Percentiles rank a stretch among this genome's conserved stretches.
phyloP scores from a whole-genome alignment of 2,888 invertebrate species.

The Epinotia brunnichana region DNA sequence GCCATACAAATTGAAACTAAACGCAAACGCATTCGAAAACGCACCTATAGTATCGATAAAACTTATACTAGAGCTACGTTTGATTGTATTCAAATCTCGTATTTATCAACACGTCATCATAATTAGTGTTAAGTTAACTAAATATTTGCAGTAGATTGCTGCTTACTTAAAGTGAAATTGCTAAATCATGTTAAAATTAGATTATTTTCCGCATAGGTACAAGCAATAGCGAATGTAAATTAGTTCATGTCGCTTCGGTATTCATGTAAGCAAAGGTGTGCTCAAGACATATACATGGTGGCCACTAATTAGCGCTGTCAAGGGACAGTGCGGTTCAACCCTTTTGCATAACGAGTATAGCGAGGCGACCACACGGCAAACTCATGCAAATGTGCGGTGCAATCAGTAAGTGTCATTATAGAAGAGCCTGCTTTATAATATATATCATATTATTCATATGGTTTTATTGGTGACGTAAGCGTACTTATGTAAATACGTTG shows the following conservation, averaged over 20 bases:
- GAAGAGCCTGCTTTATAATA: slow-evolving; percentile 3
- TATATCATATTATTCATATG: background rate
- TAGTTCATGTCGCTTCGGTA: slow-evolving; percentile 20
- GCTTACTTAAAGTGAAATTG: background rate
- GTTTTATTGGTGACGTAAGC: background rate
- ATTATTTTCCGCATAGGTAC: background rate
- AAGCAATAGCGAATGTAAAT: slow-evolving; percentile 13
- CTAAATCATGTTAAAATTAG: slow-evolving; percentile 1
- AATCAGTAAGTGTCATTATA: slow-evolving; percentile 40
- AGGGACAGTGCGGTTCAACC: slow-evolving; percentile 36
- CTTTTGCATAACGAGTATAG: slow-evolving; percentile 37
- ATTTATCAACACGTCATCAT: too few species aligned
- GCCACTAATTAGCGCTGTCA: slow-evolving; percentile 36
- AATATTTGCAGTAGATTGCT: too few species aligned
- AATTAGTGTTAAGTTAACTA: too few species aligned
- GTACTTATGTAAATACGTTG: too few species aligned
- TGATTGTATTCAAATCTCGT: too few species aligned
- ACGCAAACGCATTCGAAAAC: too few species aligned
- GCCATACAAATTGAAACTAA: too few species aligned
- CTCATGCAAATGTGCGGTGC: slow-evolving; percentile 41
- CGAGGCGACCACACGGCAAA: slow-evolving; percentile 35
- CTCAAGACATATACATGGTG: slow-evolving; percentile 30
- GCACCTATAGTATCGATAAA: too few species aligned
- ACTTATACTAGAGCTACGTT: too few species aligned
- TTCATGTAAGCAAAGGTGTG: slow-evolving; percentile 31